A percentile compares a stretch with the other conserved stretches of the same genome.
phyloP scores from a whole-genome alignment of 2,113 vertebrate species.

The Myrmecophaga tridactyla region DNA sequence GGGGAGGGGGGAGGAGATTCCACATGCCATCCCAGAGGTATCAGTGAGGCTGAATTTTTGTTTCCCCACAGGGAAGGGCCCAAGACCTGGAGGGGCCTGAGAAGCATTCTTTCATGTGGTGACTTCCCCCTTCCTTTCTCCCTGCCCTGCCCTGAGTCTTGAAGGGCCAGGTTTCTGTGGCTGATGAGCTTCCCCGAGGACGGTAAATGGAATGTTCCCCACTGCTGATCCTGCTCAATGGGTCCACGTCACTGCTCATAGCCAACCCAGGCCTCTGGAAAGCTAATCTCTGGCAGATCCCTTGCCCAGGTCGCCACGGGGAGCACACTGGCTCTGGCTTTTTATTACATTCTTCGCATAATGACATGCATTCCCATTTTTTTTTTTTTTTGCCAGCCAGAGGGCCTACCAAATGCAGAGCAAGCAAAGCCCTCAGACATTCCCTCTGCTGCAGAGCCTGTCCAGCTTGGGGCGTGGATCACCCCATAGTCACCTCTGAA shows the following conservation, averaged over 20 bases:
- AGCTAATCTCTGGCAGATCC: conserved; percentile 23
- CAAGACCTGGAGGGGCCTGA: not conserved
- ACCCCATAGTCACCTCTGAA: not conserved
- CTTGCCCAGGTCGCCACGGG: not conserved
- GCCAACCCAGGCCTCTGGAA: not conserved
- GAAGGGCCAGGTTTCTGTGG: not conserved
- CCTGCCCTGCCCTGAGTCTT: not conserved
- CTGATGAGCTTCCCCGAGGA: not conserved
- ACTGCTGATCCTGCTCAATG: not conserved
- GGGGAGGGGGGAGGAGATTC: too few species aligned
- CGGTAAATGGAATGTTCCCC: not conserved
- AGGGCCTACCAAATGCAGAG: not conserved
- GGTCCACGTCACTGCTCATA: not conserved
- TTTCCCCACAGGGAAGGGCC: not conserved
- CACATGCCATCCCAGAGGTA: too few species aligned
- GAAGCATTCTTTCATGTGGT: not conserved
- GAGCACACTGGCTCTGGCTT: conserved; percentile 32
- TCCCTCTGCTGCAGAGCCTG: not conserved
- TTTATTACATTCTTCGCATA: conserved; percentile 61
- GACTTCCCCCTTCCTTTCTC: not conserved
- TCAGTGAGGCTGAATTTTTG: too few species aligned
- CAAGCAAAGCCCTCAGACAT: not conserved
- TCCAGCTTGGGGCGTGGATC: accelerated
- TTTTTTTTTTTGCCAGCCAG: conserved; percentile 25
- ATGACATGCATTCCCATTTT: conserved; percentile 26